Evolutionary conservation across 2,113 vertebrate genomes (phyloP).

Genomic region (Grammomys surdaster): DNA sequence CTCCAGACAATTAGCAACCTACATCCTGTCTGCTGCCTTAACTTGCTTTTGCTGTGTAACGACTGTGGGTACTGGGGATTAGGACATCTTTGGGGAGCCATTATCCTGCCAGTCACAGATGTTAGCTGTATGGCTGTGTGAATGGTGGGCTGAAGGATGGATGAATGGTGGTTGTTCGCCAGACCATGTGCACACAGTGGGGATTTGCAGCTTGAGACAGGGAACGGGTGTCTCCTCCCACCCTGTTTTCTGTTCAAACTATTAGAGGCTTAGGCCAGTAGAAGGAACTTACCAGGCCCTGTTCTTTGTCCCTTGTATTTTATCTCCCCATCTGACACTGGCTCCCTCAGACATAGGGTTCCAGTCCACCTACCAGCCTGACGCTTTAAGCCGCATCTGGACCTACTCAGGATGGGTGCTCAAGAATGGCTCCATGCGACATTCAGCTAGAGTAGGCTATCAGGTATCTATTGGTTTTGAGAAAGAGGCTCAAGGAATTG

Average conservation of each 20-base stretch:
- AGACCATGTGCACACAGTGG: background rate
- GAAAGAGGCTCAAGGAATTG: background rate
- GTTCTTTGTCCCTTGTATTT: background rate
- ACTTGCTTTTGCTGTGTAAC: background rate
- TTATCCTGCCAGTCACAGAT: background rate
- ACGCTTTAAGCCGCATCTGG: background rate
- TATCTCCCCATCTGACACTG: background rate
- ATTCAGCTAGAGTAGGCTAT: background rate
- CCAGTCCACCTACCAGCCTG: background rate
- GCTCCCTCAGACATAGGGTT: background rate
- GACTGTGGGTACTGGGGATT: background rate
- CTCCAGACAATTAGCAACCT: background rate
- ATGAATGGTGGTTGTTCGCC: background rate
- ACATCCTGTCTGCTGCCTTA: constrained; percentile 4
- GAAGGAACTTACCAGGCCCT: background rate
- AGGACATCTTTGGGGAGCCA: background rate
- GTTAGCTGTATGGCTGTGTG: background rate
- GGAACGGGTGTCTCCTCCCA: background rate
- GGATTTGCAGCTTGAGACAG: background rate
- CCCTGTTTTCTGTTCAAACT: background rate
- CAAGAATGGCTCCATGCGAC: background rate
- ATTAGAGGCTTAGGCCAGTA: background rate
- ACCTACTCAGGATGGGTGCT: background rate
- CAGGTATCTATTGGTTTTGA: too few species aligned
- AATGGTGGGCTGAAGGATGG: background rate